A percentile compares a stretch with the other conserved stretches of the same genome.
These are phyloP conservation scores for Sussaba pulchella DNA, from an alignment of 2,888 invertebrate genomes.

Conservation along the genomic window DNA sequence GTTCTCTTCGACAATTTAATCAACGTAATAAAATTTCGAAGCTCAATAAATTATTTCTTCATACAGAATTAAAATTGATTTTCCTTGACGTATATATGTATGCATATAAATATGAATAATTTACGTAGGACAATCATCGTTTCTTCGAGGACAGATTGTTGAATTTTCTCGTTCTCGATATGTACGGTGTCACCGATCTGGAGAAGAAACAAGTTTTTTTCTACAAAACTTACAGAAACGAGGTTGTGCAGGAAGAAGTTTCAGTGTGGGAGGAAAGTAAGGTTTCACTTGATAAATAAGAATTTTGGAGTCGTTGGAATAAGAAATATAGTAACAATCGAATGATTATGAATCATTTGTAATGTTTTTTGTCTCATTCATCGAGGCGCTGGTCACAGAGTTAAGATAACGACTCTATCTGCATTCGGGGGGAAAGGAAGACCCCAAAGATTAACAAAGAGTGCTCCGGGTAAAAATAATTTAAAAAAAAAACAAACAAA, in stretches of 20 bases:
- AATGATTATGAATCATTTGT: no score
- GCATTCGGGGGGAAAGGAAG: slow-evolving; percentile 75
- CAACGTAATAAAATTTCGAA: slow-evolving; percentile 74
- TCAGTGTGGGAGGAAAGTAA: slow-evolving; percentile 90
- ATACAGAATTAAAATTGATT: no score
- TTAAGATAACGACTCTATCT: slow-evolving; percentile 76
- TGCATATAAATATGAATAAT: neutral
- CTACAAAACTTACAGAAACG: slow-evolving; percentile 90
- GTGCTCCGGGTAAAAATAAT: slow-evolving; percentile 78
- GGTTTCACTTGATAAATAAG: slow-evolving; percentile 72
- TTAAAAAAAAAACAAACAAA: slow-evolving; percentile 15
- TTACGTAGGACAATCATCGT: slow-evolving; percentile 83
- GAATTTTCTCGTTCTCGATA: slow-evolving; percentile 86
- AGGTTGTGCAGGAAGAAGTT: slow-evolving; percentile 91
- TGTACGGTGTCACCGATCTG: slow-evolving; percentile 83
- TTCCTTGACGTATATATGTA: no score
- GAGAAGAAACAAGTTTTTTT: slow-evolving; percentile 88
- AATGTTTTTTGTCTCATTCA: slow-evolving; percentile 5
- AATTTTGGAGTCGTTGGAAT: no score
- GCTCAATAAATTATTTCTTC: neutral
- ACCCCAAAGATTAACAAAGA: slow-evolving; percentile 78
- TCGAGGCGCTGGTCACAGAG: slow-evolving; percentile 70
- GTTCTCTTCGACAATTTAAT: slow-evolving; percentile 78
- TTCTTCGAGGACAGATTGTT: slow-evolving; percentile 86
- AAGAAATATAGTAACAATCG: no score